Evolutionary conservation across 2,888 invertebrate genomes (phyloP), one percentile per base, ranked within the genome.

Genomic region (Caenorhabditis uteleia): DNA sequence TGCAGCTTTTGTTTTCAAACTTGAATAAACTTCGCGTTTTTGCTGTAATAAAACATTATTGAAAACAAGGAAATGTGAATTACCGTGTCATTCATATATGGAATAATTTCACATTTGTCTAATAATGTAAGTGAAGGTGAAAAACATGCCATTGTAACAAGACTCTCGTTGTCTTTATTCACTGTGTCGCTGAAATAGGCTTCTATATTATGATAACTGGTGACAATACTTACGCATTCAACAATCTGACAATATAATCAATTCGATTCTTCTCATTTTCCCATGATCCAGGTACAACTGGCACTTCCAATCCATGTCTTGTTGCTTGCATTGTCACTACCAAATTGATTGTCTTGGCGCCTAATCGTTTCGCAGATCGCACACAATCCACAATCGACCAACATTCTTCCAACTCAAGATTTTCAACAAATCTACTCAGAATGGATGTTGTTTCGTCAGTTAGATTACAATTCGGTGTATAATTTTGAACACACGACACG

Each of bases 361-460:
- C 62, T 5, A 51, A 10, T 33, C 51, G 21, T 20, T 20, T 2
- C 16, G 20, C 1, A 0, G 42, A 12, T 23, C 51, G 29, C 0
- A 57, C 23, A 23, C 31, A 38, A 2, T 56, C 44, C 33, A 62
- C 51, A 14, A 47, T 45, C 3, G 6, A 33, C 1, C 21, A 21
- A 26, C 47, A 47, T 40, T 62, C 62, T 27, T 62, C 62, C 1
- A 27, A 16, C 8, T 29, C 53, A 34, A 62, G 53, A 18, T 57
- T 39, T 0, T 16, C 31, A 2, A 39, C 25, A 34, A 38, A 62
- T 12, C 14, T 23, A 6, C 48, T 38, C 14, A 62, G 33, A 27
- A 62, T 47, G 23, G 31, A 20, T 1, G 62, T 57, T 29, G 27
- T 31, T 0, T 26, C 40, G 12, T 62, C 62, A 26, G 45, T 25